Conservation (phyloP, 2,113 vertebrate species). For the Heloderma charlesbogerti region DNA sequence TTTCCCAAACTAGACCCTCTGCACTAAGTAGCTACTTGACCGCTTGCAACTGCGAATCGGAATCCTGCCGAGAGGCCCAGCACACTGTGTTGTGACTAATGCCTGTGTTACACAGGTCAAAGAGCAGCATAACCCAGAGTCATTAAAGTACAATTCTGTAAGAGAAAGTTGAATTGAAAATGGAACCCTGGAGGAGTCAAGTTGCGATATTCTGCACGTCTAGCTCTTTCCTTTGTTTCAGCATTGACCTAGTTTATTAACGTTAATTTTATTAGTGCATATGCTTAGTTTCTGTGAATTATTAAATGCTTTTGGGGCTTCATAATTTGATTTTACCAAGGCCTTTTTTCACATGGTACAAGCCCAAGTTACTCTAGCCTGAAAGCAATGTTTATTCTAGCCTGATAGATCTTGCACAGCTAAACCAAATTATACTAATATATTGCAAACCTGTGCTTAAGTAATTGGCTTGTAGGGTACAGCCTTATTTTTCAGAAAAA, state of each 20-base stretch:
- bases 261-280: slow-evolving; percentile 67
- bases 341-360: slow-evolving; percentile 60
- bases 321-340: slow-evolving; percentile 70
- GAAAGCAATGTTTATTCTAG: slow-evolving; percentile 69
- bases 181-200: slow-evolving; percentile 32
- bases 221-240: slow-evolving; percentile 47
- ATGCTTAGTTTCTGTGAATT: slow-evolving; percentile 64
- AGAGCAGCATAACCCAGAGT: slow-evolving; percentile 60
- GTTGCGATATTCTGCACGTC: slow-evolving; percentile 28
- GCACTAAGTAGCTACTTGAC: slow-evolving; percentile 51
- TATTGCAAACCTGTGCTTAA: slow-evolving; percentile 56
- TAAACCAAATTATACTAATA: slow-evolving; percentile 68
- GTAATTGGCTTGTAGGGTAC: slow-evolving; percentile 59
- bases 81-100: slow-evolving; percentile 45
- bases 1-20: slow-evolving; percentile 39
- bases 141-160: slow-evolving; percentile 25
- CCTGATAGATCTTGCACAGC: slow-evolving; percentile 64
- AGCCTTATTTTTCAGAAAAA: not conserved
- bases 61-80: not conserved
- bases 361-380: slow-evolving; percentile 59
- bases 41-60: slow-evolving; percentile 42
- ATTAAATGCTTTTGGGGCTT: slow-evolving; percentile 69
- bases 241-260: slow-evolving; percentile 66
- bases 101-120: slow-evolving; percentile 62
- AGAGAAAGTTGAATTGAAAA: slow-evolving; percentile 9